Conservation (phyloP, 2,113 vertebrate species). For the Trinectes maculatus region DNA sequence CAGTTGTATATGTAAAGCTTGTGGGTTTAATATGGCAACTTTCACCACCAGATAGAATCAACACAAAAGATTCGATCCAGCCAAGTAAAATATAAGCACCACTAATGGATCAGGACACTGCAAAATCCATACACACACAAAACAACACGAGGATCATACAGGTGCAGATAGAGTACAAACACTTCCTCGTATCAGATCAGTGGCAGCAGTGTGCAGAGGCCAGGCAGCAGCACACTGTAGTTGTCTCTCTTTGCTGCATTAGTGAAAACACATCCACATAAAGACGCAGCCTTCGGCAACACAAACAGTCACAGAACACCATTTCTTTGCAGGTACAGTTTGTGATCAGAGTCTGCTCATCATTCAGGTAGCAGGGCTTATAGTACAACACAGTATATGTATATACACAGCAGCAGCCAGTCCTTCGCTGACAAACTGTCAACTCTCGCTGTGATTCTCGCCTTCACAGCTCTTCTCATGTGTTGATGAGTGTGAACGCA, state of each 20-base stretch:
- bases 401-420: constrained; percentile 51
- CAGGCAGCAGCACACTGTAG: constrained; percentile 30
- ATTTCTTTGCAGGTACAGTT: constrained; percentile 36
- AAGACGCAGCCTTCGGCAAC: constrained; percentile 55
- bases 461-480: constrained; percentile 57
- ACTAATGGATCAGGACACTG: constrained; percentile 64
- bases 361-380: constrained; percentile 35
- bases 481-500: constrained; percentile 68
- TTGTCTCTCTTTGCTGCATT: constrained; percentile 32
- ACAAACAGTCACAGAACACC: constrained; percentile 57
- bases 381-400: constrained; percentile 59
- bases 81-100: constrained; percentile 54
- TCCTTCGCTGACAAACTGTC: constrained; percentile 20
- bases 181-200: constrained; percentile 21
- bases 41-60: constrained; percentile 68
- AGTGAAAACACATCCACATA: constrained; percentile 50
- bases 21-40: constrained; percentile 74
- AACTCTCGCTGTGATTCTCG: constrained; percentile 11
- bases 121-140: constrained; percentile 57
- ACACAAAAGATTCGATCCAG: constrained; percentile 62
- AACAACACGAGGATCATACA: constrained; percentile 43
- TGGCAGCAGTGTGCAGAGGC: constrained; percentile 21
- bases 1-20: constrained; percentile 49
- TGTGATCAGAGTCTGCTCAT: constrained; percentile 34
- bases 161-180: constrained; percentile 14